Conservation (phyloP, 2,888 invertebrate genomes). For the Phymatocera aterrima region DNA sequence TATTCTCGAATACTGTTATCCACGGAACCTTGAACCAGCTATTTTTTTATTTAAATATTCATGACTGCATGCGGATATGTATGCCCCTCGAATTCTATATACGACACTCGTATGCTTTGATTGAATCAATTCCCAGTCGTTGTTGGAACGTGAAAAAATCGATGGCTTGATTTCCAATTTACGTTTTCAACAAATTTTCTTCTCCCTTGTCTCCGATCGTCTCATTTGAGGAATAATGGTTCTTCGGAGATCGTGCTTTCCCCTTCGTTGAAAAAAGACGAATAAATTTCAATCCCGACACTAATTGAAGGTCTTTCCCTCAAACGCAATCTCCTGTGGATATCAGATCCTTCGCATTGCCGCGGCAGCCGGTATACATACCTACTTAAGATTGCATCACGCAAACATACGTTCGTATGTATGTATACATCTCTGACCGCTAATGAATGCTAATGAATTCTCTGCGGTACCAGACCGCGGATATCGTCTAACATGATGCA, state of each 20-base stretch:
- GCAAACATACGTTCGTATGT: background rate
- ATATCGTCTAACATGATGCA: background rate
- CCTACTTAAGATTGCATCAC: slow-evolving; percentile 23
- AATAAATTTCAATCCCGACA: slow-evolving; percentile 19
- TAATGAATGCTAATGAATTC: slow-evolving; percentile 45
- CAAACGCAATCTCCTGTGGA: slow-evolving; percentile 16
- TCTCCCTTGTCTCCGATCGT: slow-evolving; percentile 6
- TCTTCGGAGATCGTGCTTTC: slow-evolving; percentile 13
- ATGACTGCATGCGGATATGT: no score
- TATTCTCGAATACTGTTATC: slow-evolving; percentile 24
- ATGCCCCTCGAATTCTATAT: no score
- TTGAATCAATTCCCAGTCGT: background rate
- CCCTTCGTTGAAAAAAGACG: slow-evolving; percentile 5
- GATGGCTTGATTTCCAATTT: background rate
- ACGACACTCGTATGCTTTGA: no score
- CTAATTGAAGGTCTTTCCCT: slow-evolving; percentile 38
- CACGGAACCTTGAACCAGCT: background rate
- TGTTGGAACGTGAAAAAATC: background rate
- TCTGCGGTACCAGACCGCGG: slow-evolving; percentile 42
- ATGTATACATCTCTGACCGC: background rate
- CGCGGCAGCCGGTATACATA: slow-evolving; percentile 24
- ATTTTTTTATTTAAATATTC: background rate
- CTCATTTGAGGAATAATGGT: background rate
- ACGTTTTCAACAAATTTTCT: slow-evolving; percentile 1
- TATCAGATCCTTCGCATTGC: slow-evolving; percentile 33